Percentiles rank a stretch among this genome's conserved stretches.
These are phyloP conservation scores for Mercenaria mercenaria DNA, from an alignment of 1,140 invertebrate genomes.

Conservation along the genomic window DNA sequence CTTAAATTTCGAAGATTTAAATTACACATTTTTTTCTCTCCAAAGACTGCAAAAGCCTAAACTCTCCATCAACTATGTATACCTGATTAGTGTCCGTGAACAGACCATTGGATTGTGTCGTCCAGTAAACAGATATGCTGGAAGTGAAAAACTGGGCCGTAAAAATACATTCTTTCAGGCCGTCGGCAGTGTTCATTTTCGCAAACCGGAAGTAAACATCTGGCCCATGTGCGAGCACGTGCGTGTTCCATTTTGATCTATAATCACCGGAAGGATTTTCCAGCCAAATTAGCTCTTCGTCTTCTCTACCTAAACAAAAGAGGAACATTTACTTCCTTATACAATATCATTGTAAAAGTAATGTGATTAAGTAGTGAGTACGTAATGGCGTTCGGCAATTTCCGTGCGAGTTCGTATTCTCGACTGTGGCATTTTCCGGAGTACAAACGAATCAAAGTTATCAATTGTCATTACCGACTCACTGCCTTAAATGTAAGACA, in stretches of 20 bases:
- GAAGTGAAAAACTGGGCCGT: slow-evolving; percentile 83
- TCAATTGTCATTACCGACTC: no score
- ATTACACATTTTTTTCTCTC: no score
- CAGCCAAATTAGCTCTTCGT: slow-evolving; percentile 83
- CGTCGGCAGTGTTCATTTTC: slow-evolving; percentile 75
- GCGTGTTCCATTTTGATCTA: slow-evolving; percentile 78
- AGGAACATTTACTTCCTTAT: background rate
- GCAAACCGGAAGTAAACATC: slow-evolving; percentile 83
- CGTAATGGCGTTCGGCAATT: no score
- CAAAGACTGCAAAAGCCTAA: no score
- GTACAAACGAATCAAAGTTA: no score
- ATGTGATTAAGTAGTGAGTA: no score
- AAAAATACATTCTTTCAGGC: slow-evolving; percentile 81
- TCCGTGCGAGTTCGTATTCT: no score
- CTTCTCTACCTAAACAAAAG: slow-evolving; percentile 69
- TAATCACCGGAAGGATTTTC: slow-evolving; percentile 81
- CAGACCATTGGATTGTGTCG: slow-evolving; percentile 71
- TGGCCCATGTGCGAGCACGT: slow-evolving; percentile 81
- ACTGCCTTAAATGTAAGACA: no score
- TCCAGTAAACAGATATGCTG: slow-evolving; percentile 83
- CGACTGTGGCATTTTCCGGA: no score
- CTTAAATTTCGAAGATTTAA: no score
- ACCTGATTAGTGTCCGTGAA: slow-evolving; percentile 83
- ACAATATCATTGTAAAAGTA: background rate
- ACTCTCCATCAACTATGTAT: no score